Evolutionary conservation across 2,797 vertebrate species (phyloP).

Genomic region (Eulemur coronatus): DNA sequence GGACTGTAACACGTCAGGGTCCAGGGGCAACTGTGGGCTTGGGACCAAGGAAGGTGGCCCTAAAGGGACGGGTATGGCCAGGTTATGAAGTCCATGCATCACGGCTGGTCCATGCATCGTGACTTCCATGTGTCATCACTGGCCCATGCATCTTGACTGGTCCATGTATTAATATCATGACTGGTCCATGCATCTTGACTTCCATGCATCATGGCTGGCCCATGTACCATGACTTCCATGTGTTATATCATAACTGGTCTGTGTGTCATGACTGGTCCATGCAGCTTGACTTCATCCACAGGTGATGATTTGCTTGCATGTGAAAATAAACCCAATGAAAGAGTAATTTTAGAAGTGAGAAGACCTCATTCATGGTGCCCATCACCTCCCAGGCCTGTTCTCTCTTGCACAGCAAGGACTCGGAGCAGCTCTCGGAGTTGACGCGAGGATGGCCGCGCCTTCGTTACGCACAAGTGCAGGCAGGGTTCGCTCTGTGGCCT

Average conservation of each 20-base stretch:
- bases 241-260: too few relatives aligned
- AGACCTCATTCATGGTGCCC: not conserved
- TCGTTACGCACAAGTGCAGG: not conserved
- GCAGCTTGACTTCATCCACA: not conserved
- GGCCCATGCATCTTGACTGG: not conserved
- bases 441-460: not conserved
- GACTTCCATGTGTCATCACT: not conserved
- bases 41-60: too few relatives aligned
- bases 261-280: not conserved
- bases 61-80: not conserved
- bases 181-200: too few relatives aligned
- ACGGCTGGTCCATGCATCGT: too few relatives aligned
- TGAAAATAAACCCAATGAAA: not conserved
- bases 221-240: too few relatives aligned
- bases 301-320: not conserved
- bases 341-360: too few relatives aligned
- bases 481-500: not conserved
- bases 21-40: not conserved
- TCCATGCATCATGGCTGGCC: not conserved
- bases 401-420: not conserved
- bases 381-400: rapidly evolving
- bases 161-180: not conserved
- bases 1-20: not conserved
- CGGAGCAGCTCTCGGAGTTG: not conserved
- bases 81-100: rapidly evolving